Evolutionary conservation across 2,888 invertebrate species (phyloP), one percentile per base, ranked within the genome.

Genomic region (Suillia variegata): DNA sequence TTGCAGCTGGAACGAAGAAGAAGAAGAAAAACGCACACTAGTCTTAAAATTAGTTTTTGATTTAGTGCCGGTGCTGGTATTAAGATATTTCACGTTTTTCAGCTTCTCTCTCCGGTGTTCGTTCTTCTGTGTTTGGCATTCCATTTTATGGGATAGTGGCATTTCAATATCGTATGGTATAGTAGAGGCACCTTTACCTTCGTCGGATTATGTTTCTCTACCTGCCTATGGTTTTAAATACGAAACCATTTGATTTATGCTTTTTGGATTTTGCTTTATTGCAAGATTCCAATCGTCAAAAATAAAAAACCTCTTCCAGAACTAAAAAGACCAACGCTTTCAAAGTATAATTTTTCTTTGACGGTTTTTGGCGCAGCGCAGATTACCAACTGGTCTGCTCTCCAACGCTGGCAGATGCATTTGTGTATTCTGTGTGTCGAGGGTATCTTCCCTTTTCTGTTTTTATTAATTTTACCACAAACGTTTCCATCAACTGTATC

Each of bases 21-120:
- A n/a, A n/a, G n/a, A n/a, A n/a, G n/a, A n/a, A n/a, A n/a, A 20
- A 45, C n/a, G 45, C 20, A 5, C n/a, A n/a, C n/a, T n/a, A n/a
- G n/a, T n/a, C n/a, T 45, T 38, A n/a, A 26, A 26, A 10, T 26
- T 38, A 4, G 38, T 38, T 54, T 50, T 24, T 13, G 22, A 24
- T 8, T 50, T 24, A n/a, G 50, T 50, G 6, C 50, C 31, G 13
- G 13, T 63, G 47, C 63, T 61, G 69, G 56, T 22, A 50, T 3
- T n/a, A n/a, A 50, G 3, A 8, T 21, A 18, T 18, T 21, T n/a
- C 22, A 48, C 31, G 6, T 6, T 8, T 31, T 31, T 31, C 31
- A 31, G 31, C 6, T 31, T 31, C 12, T 12, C 12, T 31, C 12
- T 31, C 12, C 15, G 38, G 6, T 38, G 38, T n/a, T 13, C 38